These are phyloP conservation scores for Condylura cristata DNA, from an alignment of 2,113 vertebrate genomes.

Conservation along the genomic window DNA sequence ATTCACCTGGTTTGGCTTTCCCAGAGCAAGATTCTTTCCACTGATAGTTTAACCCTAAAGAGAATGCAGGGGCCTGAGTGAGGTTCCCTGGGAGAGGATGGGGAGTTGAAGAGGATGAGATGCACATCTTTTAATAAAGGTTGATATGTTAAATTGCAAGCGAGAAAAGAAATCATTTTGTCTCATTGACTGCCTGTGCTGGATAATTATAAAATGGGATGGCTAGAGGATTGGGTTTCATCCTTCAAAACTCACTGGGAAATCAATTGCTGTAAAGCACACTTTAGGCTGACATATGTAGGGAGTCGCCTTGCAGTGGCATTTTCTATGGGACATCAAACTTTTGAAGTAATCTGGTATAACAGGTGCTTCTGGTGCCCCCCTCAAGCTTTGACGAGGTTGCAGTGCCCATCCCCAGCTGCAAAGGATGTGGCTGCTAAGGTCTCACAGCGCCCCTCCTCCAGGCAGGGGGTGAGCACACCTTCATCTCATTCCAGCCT, in stretches of 20 bases:
- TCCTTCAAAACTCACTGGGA: slow-evolving; percentile 27
- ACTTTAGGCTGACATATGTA: neutral
- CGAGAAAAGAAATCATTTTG: neutral
- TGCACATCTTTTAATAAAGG: slow-evolving; percentile 48
- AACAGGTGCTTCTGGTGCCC: neutral
- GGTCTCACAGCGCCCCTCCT: neutral
- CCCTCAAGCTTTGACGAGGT: too few relatives aligned
- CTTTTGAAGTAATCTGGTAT: neutral
- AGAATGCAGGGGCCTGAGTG: neutral
- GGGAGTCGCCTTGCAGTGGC: neutral
- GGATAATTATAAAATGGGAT: neutral
- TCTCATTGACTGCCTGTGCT: neutral
- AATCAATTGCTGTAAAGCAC: neutral
- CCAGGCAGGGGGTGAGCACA: neutral
- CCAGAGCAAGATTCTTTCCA: neutral
- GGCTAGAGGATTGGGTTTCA: slow-evolving; percentile 14
- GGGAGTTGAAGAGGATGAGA: neutral
- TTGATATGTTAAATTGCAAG: neutral
- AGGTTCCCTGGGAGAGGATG: neutral
- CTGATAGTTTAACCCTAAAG: neutral
- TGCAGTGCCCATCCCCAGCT: neutral
- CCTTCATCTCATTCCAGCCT: neutral
- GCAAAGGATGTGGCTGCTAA: neutral
- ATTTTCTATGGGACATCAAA: neutral
- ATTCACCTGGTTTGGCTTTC: neutral